Evolutionary conservation across 2,113 vertebrate genomes (phyloP), one percentile per base, ranked within the genome.

Genomic region (Hystrix brachyura): DNA sequence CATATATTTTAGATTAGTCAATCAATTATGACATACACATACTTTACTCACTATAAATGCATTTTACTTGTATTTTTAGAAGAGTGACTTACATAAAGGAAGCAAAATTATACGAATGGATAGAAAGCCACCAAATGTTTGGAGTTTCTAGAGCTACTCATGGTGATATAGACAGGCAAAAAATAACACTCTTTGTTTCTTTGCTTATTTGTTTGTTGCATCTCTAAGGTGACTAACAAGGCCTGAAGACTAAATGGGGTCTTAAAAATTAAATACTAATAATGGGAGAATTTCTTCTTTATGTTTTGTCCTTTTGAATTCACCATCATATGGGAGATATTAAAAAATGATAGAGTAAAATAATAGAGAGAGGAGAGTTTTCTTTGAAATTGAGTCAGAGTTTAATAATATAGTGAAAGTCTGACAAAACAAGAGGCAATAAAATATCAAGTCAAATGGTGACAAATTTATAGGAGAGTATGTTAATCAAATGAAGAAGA

Each of bases 361-460:
- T 67, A 25, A 11, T 78, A 48, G 32, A 78, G 55, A 78, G 0
- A n/a, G 51, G 2, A 55, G 2, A 25, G 2, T 64, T 64, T 94
- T 90, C 34, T 84, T 82, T 76, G 23, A 86, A 38, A 2, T 80
- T 4, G 19, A 59, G 5, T 38, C 25, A 32, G 60, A 5, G 0
- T 83, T 94, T 95, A 89, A 86, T 32, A 82, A n/a, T 12, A 59
- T 21, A 72, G 2, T 88, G 29, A 92, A 80, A 89, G 19, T 55
- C 21, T 90, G 15, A 81, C 19, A 84, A 46, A 67, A 25, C 3
- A 79, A 79, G 14, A 60, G 32, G 10, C 14, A 67, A 25, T 84
- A 21, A 69, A 65, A 1, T 69, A 1, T 89, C 55, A 67, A n/a
- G 29, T 15, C n/a, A 96, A 86, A 74, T 80, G 27, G 51, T 43